Evolutionary conservation across 2,113 vertebrate genomes (phyloP).

Genomic region (Urocynchramus pylzowi): DNA sequence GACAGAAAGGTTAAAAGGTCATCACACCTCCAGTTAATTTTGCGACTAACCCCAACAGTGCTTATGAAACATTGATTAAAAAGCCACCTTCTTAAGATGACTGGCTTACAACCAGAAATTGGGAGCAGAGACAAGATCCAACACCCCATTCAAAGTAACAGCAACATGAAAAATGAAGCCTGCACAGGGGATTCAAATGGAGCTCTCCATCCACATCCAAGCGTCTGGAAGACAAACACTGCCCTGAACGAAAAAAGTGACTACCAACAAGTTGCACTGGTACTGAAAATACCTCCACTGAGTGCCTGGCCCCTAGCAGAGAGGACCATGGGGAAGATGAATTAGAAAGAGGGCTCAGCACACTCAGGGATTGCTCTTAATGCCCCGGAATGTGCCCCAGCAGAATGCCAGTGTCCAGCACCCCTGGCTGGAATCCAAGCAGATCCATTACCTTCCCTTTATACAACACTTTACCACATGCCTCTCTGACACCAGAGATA

Average conservation of each 20-base stretch:
- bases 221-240: not conserved
- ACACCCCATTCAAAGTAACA: not conserved
- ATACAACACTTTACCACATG: conserved; percentile 52
- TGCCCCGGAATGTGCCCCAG: conserved; percentile 7
- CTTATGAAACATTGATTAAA: not conserved
- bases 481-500: conserved; percentile 46
- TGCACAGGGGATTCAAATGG: not conserved
- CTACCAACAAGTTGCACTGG: not conserved
- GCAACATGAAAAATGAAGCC: not conserved
- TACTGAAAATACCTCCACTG: not conserved
- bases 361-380: not conserved
- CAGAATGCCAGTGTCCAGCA: not conserved
- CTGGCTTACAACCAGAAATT: not conserved
- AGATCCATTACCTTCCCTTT: conserved; percentile 58
- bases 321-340: not conserved
- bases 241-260: not conserved
- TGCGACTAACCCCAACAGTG: accelerated
- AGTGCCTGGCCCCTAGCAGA: not conserved
- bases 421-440: conserved; percentile 36
- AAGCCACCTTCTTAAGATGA: not conserved
- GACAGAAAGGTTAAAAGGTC: not conserved
- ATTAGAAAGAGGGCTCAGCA: not conserved
- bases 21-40: not conserved
- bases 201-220: not conserved
- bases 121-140: not conserved